Conservation (phyloP, 2,888 invertebrate species). For the Drosophila recens region DNA sequence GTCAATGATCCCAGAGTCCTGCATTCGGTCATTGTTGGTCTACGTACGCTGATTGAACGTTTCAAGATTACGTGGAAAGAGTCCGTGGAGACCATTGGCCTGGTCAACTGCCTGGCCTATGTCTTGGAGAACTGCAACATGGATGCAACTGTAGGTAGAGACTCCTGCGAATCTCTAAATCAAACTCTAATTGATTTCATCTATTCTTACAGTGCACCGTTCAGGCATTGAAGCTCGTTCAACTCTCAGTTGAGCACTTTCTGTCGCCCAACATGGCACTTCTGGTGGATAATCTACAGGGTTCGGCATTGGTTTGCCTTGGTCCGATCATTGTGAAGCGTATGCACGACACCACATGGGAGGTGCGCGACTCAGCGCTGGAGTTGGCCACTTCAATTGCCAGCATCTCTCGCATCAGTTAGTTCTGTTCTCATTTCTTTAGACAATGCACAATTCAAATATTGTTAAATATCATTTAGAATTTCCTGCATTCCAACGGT, state of each 20-base stretch:
- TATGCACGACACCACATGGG: constrained; percentile 91
- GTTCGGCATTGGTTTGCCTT: constrained; percentile 88
- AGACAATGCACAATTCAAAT: neutral
- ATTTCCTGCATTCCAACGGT: constrained; percentile 91
- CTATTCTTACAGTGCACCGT: constrained; percentile 88
- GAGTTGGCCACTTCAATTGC: constrained; percentile 90
- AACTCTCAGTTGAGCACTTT: constrained; percentile 90
- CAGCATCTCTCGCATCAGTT: constrained; percentile 90
- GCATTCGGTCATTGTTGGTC: constrained; percentile 89
- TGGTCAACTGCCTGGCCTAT: constrained; percentile 87
- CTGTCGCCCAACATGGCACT: constrained; percentile 91
- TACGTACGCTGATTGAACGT: constrained; percentile 88
- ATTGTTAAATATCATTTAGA: constrained; percentile 85
- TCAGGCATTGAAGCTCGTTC: constrained; percentile 89
- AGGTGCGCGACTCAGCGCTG: constrained; percentile 91
- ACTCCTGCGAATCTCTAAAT: neutral
- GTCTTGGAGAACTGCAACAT: constrained; percentile 87
- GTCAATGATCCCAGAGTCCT: constrained; percentile 86
- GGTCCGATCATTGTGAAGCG: constrained; percentile 89
- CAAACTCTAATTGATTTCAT: neutral
- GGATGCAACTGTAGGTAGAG: constrained; percentile 85
- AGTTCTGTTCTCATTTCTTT: constrained; percentile 74
- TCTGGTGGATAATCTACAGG: constrained; percentile 89
- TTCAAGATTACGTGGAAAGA: constrained; percentile 92
- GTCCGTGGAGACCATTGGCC: constrained; percentile 90